Percentiles rank a stretch among this genome's conserved stretches.
These are phyloP conservation scores for Rutilus rutilus DNA, from an alignment of 2,113 vertebrate genomes.

Conservation along the genomic window DNA sequence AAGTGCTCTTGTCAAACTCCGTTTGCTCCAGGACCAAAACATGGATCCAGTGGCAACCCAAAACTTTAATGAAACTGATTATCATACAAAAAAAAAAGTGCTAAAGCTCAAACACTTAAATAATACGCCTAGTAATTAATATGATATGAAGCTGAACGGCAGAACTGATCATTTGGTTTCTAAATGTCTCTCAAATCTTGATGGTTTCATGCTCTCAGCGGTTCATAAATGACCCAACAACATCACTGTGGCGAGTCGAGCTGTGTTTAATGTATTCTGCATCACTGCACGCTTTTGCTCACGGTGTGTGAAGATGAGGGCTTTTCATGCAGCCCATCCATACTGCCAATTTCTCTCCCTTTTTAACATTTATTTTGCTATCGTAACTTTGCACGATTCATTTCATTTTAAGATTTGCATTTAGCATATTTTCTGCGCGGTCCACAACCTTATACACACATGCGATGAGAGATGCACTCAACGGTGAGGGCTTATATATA, in stretches of 20 bases:
- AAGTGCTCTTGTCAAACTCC: neutral
- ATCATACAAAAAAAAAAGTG: neutral
- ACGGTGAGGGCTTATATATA: no score
- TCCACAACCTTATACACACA: neutral
- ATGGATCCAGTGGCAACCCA: neutral
- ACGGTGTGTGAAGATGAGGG: no score
- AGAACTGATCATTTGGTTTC: no score
- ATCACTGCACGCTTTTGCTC: neutral
- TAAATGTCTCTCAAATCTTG: no score
- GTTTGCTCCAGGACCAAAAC: neutral
- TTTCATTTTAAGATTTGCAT: neutral
- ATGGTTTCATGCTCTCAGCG: no score
- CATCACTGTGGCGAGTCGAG: neutral
- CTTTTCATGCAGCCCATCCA: no score
- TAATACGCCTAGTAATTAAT: no score
- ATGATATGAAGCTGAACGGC: no score
- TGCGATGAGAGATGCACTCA: neutral
- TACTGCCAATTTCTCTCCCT: no score
- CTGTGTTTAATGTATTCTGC: neutral
- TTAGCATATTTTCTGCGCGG: neutral
- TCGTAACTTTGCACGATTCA: neutral
- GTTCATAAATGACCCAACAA: no score
- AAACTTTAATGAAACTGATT: neutral
- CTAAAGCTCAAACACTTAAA: neutral
- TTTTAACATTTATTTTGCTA: neutral